Percentiles rank a stretch among this genome's conserved stretches.
phyloP scores from a whole-genome alignment of 2,797 vertebrate genomes.

The Pampus argenteus region DNA sequence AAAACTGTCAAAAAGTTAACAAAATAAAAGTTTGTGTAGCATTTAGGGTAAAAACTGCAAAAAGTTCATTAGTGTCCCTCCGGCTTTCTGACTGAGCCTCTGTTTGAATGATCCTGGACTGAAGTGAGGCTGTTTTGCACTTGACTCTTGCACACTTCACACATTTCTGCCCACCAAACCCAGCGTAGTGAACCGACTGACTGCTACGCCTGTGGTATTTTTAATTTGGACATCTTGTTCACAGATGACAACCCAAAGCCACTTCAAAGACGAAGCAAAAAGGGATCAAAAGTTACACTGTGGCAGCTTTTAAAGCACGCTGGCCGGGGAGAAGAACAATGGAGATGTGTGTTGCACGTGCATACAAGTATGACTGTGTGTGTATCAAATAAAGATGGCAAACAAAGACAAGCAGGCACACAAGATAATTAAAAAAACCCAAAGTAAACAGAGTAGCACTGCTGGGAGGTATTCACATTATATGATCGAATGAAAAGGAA shows the following conservation, averaged over 20 bases:
- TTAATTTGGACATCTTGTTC: slow-evolving; percentile 70
- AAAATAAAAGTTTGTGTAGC: too few relatives aligned
- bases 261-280: slow-evolving; percentile 57
- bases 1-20: too few relatives aligned
- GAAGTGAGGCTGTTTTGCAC: slow-evolving; percentile 15
- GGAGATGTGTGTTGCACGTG: background rate
- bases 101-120: background rate
- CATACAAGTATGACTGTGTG: background rate
- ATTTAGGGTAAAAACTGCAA: background rate
- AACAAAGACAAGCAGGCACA: background rate
- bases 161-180: slow-evolving; percentile 24
- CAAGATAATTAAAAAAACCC: background rate
- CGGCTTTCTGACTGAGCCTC: background rate
- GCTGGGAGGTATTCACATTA: background rate
- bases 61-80: too few relatives aligned
- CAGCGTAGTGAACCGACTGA: slow-evolving; percentile 14
- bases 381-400: background rate
- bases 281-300: slow-evolving; percentile 37
- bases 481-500: too few relatives aligned
- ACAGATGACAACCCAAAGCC: slow-evolving; percentile 59
- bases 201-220: slow-evolving; percentile 52
- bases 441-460: background rate
- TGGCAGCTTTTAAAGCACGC: slow-evolving; percentile 26
- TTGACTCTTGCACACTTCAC: slow-evolving; percentile 25
- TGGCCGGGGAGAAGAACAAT: background rate